Conservation (phyloP, 1,140 invertebrate genomes). For the Schlechtendalia chinensis region DNA sequence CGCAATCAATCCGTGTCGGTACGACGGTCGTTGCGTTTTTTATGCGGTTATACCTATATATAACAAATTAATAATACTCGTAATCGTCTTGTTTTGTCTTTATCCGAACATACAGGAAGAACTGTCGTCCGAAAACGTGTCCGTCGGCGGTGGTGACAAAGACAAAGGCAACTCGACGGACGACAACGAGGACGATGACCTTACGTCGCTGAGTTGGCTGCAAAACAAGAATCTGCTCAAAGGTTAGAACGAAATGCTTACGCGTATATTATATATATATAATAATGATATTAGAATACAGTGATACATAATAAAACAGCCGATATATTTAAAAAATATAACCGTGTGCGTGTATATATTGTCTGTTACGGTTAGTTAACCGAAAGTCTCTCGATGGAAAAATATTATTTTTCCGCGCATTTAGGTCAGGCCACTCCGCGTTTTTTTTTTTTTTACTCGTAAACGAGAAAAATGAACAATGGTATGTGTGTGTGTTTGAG, state of each 20-base stretch:
- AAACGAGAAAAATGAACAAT: slow-evolving; percentile 8
- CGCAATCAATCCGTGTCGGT: no score
- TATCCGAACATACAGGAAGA: slow-evolving; percentile 19
- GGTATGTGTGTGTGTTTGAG: background rate
- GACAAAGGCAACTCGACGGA: slow-evolving; percentile 51
- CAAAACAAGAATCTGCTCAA: slow-evolving; percentile 88
- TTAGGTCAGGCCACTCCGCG: slow-evolving; percentile 13
- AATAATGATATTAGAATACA: no score
- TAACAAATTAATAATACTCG: background rate
- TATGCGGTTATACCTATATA: background rate
- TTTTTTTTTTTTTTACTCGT: no score
- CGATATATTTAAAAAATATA: background rate
- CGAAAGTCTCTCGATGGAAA: background rate
- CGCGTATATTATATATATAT: background rate
- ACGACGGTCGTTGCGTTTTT: background rate
- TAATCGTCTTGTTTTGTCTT: background rate
- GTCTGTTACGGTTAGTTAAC: slow-evolving; percentile 26
- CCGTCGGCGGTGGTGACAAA: slow-evolving; percentile 51
- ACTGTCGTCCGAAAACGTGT: slow-evolving; percentile 40
- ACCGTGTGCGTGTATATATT: slow-evolving; percentile 17
- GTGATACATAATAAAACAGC: background rate
- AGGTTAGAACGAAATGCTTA: slow-evolving; percentile 58
- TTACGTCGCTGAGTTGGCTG: slow-evolving; percentile 86
- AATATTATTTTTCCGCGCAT: slow-evolving; percentile 37
- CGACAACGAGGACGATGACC: slow-evolving; percentile 69